Evolutionary conservation across 2,888 invertebrate genomes (phyloP), one percentile per base, ranked within the genome.

Genomic region (Hydrotaea cyrtoneurina): DNA sequence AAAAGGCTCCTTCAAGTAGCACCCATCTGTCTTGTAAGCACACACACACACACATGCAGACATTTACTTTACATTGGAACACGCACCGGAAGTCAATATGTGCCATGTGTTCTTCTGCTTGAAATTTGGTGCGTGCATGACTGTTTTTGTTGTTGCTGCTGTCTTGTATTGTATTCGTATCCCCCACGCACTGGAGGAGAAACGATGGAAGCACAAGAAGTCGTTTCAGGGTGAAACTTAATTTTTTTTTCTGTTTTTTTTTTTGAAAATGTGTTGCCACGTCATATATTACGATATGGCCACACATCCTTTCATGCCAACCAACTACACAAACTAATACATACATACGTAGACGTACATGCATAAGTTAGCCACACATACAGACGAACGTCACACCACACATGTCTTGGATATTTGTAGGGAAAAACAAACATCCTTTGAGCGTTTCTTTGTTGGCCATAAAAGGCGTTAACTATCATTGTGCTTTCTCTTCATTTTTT

Each of bases 71-170:
- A 50, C 26, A 57, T 59, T 53, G 39, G 13, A 77, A 77, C 85
- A 89, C 90, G 90, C 89, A 90, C 89, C 89, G 90, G 90, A 90
- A 90, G 88, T 87, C 80, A 83, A 78, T 82, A 88, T 88, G 89
- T 76, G 89, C 89, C 90, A 90, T 90, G 89, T 90, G 89, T 89
- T 88, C 87, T 46, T 73, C 36, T 87, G 88, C 87, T 87, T 85
- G 88, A 88, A 78, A 55, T 26, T 77, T 69, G 78, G 59, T 77
- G 77, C 73, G 78, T 82, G 73, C 43, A 78, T 11, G 21, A 46
- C n/a, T 31, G 36, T 80, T 74, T 87, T 78, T 77, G 31, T 7
- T 31, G 31, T 7, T 72, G 23, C 31, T 46, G 83, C n/a, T n/a
- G n/a, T n/a, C n/a, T n/a, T n/a, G n/a, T n/a, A n/a, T n/a, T 76